Percentiles rank a stretch among this genome's conserved stretches.
phyloP scores from a whole-genome alignment of 2,888 invertebrate species.

The Lycocerus yunnanus region DNA sequence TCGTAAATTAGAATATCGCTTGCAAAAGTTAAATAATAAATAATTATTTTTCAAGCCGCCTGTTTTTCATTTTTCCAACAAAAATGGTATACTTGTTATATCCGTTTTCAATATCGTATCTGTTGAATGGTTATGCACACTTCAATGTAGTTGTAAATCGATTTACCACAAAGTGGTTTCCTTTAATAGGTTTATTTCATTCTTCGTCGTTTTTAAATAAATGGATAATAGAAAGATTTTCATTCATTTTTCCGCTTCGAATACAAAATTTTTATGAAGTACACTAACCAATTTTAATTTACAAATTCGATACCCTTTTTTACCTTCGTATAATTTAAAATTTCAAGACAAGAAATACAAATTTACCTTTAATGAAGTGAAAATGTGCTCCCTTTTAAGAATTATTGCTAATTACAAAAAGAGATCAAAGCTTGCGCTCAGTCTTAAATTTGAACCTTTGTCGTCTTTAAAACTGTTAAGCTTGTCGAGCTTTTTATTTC shows the following conservation, averaged over 20 bases:
- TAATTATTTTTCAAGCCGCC: too few relatives aligned
- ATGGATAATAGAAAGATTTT: neutral
- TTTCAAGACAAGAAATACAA: constrained; percentile 4
- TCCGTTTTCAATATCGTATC: constrained; percentile 27
- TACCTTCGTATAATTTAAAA: neutral
- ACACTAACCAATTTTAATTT: neutral
- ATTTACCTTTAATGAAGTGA: constrained; percentile 23
- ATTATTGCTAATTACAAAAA: constrained; percentile 22
- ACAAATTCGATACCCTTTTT: neutral
- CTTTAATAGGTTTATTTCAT: constrained; percentile 24
- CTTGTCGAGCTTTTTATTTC: neutral
- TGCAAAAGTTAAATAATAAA: too few relatives aligned
- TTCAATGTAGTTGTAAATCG: constrained; percentile 26
- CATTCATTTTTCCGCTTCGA: neutral
- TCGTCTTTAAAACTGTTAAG: neutral
- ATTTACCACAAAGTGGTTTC: constrained; percentile 27
- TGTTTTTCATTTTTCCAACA: neutral
- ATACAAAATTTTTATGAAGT: neutral
- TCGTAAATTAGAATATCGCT: too few relatives aligned
- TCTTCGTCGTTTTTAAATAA: constrained; percentile 1
- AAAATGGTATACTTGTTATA: constrained; percentile 11
- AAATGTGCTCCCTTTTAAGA: constrained; percentile 18
- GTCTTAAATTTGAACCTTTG: constrained; percentile 14
- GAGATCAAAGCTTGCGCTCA: constrained; percentile 17
- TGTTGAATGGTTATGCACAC: constrained; percentile 23